These are phyloP conservation scores for Taeniopygia guttata DNA, from an alignment of 2,797 vertebrate species.

Conservation along the genomic window DNA sequence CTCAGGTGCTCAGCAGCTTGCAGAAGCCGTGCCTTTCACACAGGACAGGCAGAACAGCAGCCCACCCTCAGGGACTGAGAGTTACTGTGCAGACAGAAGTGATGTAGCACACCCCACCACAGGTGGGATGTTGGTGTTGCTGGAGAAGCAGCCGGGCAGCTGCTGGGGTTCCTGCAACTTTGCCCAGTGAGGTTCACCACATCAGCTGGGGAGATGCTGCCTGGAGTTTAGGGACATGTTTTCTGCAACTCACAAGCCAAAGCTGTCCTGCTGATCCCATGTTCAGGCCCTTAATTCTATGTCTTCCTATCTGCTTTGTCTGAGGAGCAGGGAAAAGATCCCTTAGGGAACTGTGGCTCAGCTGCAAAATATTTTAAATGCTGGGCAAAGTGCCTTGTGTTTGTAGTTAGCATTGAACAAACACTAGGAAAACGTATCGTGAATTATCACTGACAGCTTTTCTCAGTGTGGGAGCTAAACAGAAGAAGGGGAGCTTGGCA, in stretches of 20 bases:
- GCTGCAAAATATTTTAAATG: not conserved
- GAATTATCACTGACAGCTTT: not conserved
- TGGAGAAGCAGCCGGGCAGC: not conserved
- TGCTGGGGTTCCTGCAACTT: rapidly evolving
- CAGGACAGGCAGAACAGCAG: not conserved
- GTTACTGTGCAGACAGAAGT: rapidly evolving
- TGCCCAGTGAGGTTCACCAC: not conserved
- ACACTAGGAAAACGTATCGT: not conserved
- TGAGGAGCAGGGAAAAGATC: not conserved
- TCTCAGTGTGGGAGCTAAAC: not conserved
- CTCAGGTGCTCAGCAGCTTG: not conserved
- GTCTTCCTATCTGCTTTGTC: not conserved
- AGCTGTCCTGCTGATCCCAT: not conserved
- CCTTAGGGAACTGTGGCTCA: not conserved
- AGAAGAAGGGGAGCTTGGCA: not conserved
- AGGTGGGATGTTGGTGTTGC: rapidly evolving
- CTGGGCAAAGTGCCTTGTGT: not conserved
- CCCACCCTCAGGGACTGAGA: not conserved
- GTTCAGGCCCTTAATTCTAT: not conserved
- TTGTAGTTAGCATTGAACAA: not conserved
- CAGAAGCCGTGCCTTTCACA: rapidly evolving
- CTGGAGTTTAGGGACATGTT: not conserved
- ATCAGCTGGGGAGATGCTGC: not conserved
- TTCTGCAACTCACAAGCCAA: not conserved
- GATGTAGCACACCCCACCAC: rapidly evolving